These are phyloP conservation scores for Dipodomys stephensi DNA, from an alignment of 2,113 vertebrate species.

Conservation along the genomic window DNA sequence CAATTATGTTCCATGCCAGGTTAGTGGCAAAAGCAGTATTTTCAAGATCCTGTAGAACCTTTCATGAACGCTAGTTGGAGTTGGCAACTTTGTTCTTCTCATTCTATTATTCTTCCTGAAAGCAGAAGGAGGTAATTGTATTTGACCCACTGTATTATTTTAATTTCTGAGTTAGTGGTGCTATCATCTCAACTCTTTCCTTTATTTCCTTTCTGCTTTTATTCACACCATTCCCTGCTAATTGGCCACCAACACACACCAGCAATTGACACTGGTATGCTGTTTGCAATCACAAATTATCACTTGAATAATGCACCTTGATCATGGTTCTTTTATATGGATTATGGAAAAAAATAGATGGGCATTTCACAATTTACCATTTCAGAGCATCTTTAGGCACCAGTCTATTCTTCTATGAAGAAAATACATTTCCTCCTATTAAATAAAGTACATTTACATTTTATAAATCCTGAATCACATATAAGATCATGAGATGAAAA, in stretches of 20 bases:
- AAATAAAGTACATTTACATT: constrained; percentile 59
- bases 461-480: constrained; percentile 47
- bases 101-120: background rate
- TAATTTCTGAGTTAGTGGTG: background rate
- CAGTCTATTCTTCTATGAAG: constrained; percentile 31
- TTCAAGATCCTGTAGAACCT: background rate
- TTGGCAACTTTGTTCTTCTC: constrained; percentile 3
- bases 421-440: constrained; percentile 51
- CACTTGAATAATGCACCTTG: constrained; percentile 19
- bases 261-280: background rate
- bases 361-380: constrained; percentile 56
- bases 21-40: constrained; percentile 15
- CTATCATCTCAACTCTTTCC: background rate
- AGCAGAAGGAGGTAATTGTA: background rate
- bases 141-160: constrained; percentile 23
- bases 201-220: background rate
- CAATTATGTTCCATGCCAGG: background rate
- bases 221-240: background rate
- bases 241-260: background rate
- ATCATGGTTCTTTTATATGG: background rate
- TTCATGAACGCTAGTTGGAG: background rate
- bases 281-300: constrained; percentile 2
- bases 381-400: constrained; percentile 67
- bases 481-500: constrained; percentile 70
- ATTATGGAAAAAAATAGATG: constrained; percentile 48